Base-by-base conservation (phyloP, 2,888 invertebrate species). In the Saturnia pavonia region DNA sequence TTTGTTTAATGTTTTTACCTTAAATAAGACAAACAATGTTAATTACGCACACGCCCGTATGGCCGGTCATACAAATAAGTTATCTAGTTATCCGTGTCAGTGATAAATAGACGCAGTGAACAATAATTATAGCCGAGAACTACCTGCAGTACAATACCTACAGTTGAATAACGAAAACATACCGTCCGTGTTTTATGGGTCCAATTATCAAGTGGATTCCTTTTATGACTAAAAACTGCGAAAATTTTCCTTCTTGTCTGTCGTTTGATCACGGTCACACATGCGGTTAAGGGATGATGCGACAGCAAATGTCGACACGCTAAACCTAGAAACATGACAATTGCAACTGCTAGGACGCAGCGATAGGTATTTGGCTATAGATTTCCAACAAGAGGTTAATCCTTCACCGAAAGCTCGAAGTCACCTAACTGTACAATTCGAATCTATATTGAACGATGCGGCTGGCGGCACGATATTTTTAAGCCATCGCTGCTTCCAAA, bases 71-170 rank as follows among this genome's bases (percentile, higher is more conserved):
- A 78, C 77, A 82, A 83, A 84, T 86, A 85, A 82, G 78, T 85
- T 85, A 87, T 81, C 84, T 82, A 82, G 83, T 85, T 87, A 84
- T 80, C 78, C 81, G 75, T 81, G 84, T 83, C 86, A 83, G 82
- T 81, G 82, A 86, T 82, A 86, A 85, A 87, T 84, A 81, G 79
- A 79, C 77, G 77, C 75, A 76, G 80, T 72, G 78, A 76, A 80
- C 81, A 83, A 86, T 86, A 79, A 76, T 76, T 54, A 74, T 74
- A 74, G 73, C 34, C 34, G 34, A 4, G 34, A 34, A 6, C 34
- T 34, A 34, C 34, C 6, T n/a, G n/a, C n/a, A 73, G 72, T 74
- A 72, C 70, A 72, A 70, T 77, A 75, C 78, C 77, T 79, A 79
- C 76, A 74, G 72, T 73, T 82, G 80, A 81, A 85, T 81, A 83